Base-by-base conservation (phyloP, 2,888 invertebrate species). In the Euclidia mi region DNA sequence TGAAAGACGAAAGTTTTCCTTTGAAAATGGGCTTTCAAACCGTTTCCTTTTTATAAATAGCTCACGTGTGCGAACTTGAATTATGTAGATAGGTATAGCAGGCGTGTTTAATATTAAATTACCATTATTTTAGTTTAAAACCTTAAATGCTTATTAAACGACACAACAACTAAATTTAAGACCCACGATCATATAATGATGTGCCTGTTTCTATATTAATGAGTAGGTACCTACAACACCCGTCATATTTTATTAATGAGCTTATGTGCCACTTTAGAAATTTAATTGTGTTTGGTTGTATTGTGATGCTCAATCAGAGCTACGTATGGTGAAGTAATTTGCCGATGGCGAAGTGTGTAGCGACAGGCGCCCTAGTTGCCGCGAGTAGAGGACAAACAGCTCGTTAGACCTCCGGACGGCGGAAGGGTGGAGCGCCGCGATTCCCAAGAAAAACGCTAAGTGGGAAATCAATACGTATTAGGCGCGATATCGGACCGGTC, bases 401-500 rank as follows among this genome's bases (percentile, higher is more conserved):
- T 94, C 94, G 94, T 94, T 94, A 94, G 87, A 83, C 82, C 85
- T 84, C 81, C 85, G 83, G 80, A 79, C 81, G 82, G 85, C 90
- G 92, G 92, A 94, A 93, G 94, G 94, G 94, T 92, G 94, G 92
- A 92, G 90, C 90, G 87, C 86, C 83, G 80, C 87, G 88, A 88
- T 89, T 91, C 89, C 87, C 91, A 93, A 94, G 92, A 93, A 94
- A 93, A 93, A 89, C 91, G 92, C 90, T 94, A 94, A 94, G 94
- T 94, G 92, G 93, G 91, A 92, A 94, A 94, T 94, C 94, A 94
- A 94, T 94, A 94, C 91, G 90, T 93, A 94, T 94, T 94, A 94
- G 92, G 92, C 91, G 92, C 87, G 92, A 92, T 93, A 94, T 94
- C 94, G 91, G 90, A 85, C 89, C 90, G 88, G 81, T 86, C 86